Base-by-base conservation (phyloP, 92 coral and sea anemone genomes). In the Meandrina meandrites region DNA sequence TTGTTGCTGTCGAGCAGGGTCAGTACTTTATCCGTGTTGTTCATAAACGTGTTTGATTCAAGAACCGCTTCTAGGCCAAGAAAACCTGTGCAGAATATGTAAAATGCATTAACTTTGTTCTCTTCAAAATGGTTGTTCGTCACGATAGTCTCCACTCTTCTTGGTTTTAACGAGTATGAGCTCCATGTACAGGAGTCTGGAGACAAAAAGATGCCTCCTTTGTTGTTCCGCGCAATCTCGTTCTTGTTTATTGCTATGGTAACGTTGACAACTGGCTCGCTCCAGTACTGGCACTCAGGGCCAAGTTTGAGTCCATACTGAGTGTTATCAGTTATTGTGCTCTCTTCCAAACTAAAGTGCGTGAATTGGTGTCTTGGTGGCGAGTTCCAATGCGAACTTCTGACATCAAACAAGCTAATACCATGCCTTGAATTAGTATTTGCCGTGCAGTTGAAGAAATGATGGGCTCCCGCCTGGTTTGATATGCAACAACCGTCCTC, bases 291-390 rank as follows among this genome's bases (percentile, higher is more conserved):
- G 45, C 92, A 84, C 1, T 79, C 80, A 9, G 92, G 92, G 8
- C 78, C 66, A 8, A 91, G 87, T 19, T 78, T 78, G 30, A 91
- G 54, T 19, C 94, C 92, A 27, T 84, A 64, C 15, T 91, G 78
- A 22, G 34, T 21, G 50, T 91, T 91, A 57, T 75, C 36, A 15
- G 58, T 77, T 50, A 91, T 66, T 18, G 15, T 15, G 70, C 83
- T 67, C 30, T 78, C 73, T 70, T 36, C 40, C 19, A 91, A 54
- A 12, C 64, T 27, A 16, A 88, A 79, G 58, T 60, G 74, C 19
- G 79, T n/a, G 19, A 91, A 85, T 27, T 86, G 94, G n/a, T 88
- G 68, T 47, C 86, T 84, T 42, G 91, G 83, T 50, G 82, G 81
- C 8, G 50, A 79, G 27, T 57, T 58, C 15, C 58, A 18, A 36